Base-by-base conservation (phyloP, 2,113 vertebrate genomes). In the Sylvia atricapilla region DNA sequence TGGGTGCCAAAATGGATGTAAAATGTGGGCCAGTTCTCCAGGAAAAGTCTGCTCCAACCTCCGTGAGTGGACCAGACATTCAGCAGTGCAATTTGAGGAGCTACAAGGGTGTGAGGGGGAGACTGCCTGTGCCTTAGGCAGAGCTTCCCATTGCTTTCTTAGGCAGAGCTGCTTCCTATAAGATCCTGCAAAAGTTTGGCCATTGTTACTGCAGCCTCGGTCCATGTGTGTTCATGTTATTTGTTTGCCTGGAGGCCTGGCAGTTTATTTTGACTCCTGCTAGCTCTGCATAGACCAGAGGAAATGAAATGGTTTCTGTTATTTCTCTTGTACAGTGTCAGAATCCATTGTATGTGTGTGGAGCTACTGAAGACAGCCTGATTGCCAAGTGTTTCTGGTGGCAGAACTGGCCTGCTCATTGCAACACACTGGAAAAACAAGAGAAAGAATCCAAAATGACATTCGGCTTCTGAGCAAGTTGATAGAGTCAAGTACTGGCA, bases 401-500 rank as follows among this genome's bases (percentile, higher is more conserved):
- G 64, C 5, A 15, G 70, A 93, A 66, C 39, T 72, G 84, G 55
- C 43, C 84, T 94, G 44, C 35, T 90, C 67, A 11, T 80, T 84
- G 90, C 82, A 91, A 77, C n/a, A 17, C 31, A 20, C 49, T 92
- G 92, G 76, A 95, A 70, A 95, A 93, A 87, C 75, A 95, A 80
- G 76, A 75, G 60, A 68, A 72, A 72, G 76, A 31, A 68, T 89
- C 80, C 49, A 78, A 95, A 86, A 77, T 75, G 15, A 49, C 76
- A 81, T 59, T 82, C 84, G 73, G 70, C 68, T 87, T 93, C 79
- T 74, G 44, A 62, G 72, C 72, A 77, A 69, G 39, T 8, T 56
- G 69, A 84, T 41, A 56, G 73, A 93, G 91, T 84, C 94, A 96
- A 94, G 85, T 46, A 52, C 72, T 96, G 93, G 76, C 79, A 88